Base-by-base conservation (phyloP, 1,140 invertebrate species). In the Anastrepha ludens region DNA sequence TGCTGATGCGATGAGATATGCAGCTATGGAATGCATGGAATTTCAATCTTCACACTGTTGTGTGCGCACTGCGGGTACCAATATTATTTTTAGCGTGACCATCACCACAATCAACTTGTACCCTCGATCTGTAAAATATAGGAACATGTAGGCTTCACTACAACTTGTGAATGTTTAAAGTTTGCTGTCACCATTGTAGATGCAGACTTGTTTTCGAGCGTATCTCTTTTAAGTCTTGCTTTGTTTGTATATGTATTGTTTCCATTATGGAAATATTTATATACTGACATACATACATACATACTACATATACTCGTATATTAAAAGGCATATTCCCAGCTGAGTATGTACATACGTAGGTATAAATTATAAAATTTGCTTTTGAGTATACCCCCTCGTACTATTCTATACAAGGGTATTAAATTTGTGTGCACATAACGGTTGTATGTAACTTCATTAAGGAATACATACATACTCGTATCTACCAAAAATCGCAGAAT, bases 1-100 rank as follows among this genome's bases (percentile, higher is more conserved):
- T 47, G 47, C n/a, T 55, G 8, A 81, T 55, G n/a, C 74, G 47
- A 81, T 81, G 74, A 81, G n/a, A 81, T 81, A 81, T 81, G 3
- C n/a, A 81, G 74, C 74, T 58, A 8, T 81, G 74, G 74, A 81
- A 81, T 81, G 74, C 47, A 11, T 29, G 74, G 74, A 81, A 81
- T 81, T 20, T 81, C 74, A 58, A 47, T 47, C 11, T 74, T 47
- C 17, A 74, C 44, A 47, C 41, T 74, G 67, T 47, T 44, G 15
- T 47, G 6, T 39, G 3, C 15, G 15, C 41, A 29, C 1, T 55
- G 20, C 41, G 44, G 74, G n/a, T 55, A 81, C 13, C 17, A 50
- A 7, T 8, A 50, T n/a, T 58, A 81, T 81, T 81, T 81, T 81
- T 81, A 81, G 47, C 74, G 74, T n/a, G 17, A 9, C 74, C 74